Conservation (phyloP, 2,888 invertebrate species). For the Nemoura dubitans region DNA sequence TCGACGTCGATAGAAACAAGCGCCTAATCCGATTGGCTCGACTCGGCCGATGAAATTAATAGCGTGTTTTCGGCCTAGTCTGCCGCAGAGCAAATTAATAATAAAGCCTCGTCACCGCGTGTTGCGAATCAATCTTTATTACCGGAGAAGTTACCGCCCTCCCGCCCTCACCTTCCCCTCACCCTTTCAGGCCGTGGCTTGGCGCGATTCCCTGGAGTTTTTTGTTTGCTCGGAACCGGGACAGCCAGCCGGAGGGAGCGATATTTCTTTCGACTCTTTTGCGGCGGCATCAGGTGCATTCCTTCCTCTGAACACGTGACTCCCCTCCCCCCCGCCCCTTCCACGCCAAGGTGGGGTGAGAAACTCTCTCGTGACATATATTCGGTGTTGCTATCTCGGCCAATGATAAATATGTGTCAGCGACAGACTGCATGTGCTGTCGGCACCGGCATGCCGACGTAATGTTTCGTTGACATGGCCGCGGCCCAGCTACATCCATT, state of each 20-base stretch:
- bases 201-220: conserved; percentile 21
- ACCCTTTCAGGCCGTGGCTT: not conserved
- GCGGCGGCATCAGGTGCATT: conserved; percentile 29
- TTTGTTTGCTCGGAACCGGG: conserved; percentile 26
- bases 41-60: not conserved
- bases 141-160: conserved; percentile 1
- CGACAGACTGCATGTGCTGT: not conserved
- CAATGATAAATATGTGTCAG: not conserved
- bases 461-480: not conserved
- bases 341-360: not conserved
- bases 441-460: not conserved
- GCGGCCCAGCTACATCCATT: too few species aligned
- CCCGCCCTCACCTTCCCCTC: not conserved
- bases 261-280: conserved; percentile 25
- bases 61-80: not conserved
- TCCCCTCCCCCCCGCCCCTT: not conserved
- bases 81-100: not conserved
- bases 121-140: conserved; percentile 7
- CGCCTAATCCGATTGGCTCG: not conserved
- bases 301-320: not conserved
- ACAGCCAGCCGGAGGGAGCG: conserved; percentile 25
- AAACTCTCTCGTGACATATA: not conserved
- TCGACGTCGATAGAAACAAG: not conserved
- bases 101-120: conserved; percentile 7
- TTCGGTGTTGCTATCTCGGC: not conserved